These are phyloP conservation scores for Drosophila nannoptera DNA, from an alignment of 1,140 invertebrate species.

Conservation along the genomic window DNA sequence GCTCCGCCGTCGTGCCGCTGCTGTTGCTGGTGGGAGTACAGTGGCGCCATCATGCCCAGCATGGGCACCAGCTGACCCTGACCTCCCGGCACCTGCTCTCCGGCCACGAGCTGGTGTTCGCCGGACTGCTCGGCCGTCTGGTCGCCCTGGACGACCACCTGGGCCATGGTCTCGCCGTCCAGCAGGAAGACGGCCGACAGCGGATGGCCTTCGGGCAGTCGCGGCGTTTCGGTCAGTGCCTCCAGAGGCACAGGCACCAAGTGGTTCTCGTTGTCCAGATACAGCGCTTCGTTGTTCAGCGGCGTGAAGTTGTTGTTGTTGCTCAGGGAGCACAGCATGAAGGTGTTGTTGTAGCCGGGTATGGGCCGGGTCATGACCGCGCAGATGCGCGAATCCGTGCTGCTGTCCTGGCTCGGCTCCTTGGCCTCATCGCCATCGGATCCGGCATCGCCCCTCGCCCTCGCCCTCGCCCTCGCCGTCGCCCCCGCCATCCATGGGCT, in stretches of 20 bases:
- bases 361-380: slow-evolving; percentile 69
- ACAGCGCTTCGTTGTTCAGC: slow-evolving; percentile 85
- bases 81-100: slow-evolving; percentile 6
- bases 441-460: background rate
- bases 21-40: background rate
- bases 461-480: background rate
- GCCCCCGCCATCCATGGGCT: too few relatives aligned
- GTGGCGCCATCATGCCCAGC: background rate
- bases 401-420: slow-evolving; percentile 1
- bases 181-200: slow-evolving; percentile 58
- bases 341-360: slow-evolving; percentile 81
- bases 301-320: slow-evolving; percentile 85
- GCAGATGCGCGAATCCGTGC: slow-evolving; percentile 51
- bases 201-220: slow-evolving; percentile 53
- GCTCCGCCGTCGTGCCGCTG: background rate
- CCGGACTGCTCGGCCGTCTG: background rate
- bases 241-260: slow-evolving; percentile 80
- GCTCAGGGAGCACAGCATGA: slow-evolving; percentile 84
- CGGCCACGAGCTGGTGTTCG: background rate
- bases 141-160: slow-evolving; percentile 5
- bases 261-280: slow-evolving; percentile 80
- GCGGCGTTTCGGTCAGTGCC: slow-evolving; percentile 67
- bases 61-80: slow-evolving; percentile 1
- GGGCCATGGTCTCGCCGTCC: slow-evolving; percentile 33
- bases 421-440: background rate